A percentile compares a stretch with the other conserved stretches of the same genome.
These are phyloP conservation scores for Solenodon paradoxus DNA, from an alignment of 2,113 vertebrate species.

Conservation along the genomic window DNA sequence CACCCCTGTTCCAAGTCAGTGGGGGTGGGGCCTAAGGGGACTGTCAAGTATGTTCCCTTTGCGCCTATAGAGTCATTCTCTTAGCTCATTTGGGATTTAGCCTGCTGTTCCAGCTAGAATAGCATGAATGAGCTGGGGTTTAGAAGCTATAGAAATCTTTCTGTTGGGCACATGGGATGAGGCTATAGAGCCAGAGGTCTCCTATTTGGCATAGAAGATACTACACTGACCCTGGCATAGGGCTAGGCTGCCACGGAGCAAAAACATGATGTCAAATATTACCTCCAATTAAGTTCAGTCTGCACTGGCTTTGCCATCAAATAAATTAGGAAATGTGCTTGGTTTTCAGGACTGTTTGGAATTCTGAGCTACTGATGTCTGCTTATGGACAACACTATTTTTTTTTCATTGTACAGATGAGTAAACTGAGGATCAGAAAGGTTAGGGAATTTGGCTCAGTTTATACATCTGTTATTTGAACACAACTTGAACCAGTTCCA, in stretches of 20 bases:
- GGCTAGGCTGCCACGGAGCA: neutral
- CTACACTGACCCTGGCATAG: neutral
- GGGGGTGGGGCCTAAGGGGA: fast-evolving
- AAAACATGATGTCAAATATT: neutral
- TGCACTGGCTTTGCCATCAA: neutral
- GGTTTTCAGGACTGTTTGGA: neutral
- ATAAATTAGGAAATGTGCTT: neutral
- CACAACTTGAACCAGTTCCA: neutral
- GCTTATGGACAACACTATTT: neutral
- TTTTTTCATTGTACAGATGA: neutral
- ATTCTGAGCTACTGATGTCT: neutral
- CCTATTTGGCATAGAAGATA: neutral
- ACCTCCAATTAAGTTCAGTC: neutral
- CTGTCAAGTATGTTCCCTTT: neutral
- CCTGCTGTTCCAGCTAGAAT: neutral
- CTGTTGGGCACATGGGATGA: neutral
- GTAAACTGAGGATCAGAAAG: neutral
- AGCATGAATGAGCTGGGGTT: neutral
- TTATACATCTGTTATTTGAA: neutral
- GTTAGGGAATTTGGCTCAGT: neutral
- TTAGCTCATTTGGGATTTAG: neutral
- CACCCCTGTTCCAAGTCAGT: neutral
- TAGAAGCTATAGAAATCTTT: neutral
- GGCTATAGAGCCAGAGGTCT: neutral
- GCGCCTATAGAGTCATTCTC: neutral